phyloP scores from a whole-genome alignment of 2,888 invertebrate genomes.

The Cartodere bifasciata region DNA sequence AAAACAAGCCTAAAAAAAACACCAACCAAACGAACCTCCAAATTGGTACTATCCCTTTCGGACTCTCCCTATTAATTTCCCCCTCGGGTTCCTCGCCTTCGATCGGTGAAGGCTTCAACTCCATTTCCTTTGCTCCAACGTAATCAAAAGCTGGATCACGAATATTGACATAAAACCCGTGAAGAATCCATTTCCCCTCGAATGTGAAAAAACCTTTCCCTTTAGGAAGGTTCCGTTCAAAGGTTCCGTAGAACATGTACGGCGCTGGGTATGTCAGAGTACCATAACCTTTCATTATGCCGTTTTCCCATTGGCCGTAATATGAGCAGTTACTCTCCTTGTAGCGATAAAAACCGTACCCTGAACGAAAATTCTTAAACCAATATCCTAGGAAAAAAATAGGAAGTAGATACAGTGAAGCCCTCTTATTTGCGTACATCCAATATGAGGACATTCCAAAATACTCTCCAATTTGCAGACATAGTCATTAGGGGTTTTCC shows the following conservation, averaged over 20 bases:
- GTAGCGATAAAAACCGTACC: no score
- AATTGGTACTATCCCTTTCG: conserved; percentile 36
- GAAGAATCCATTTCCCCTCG: conserved; percentile 62
- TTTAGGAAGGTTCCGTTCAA: conserved; percentile 54
- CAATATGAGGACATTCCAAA: no score
- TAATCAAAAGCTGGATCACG: conserved; percentile 46
- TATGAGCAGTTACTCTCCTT: no score
- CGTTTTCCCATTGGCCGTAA: conserved; percentile 63
- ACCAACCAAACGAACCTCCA: no score
- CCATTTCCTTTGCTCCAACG: conserved; percentile 33
- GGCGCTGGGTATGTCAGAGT: conserved; percentile 52
- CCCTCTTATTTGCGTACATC: no score
- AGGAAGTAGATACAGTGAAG: no score
- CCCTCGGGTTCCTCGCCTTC: conserved; percentile 32
- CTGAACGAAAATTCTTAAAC: no score
- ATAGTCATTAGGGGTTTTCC: no score
- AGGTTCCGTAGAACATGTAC: conserved; percentile 58
- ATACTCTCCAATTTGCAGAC: no score
- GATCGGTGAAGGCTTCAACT: conserved; percentile 38
- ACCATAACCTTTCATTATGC: conserved; percentile 60
- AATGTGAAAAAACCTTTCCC: conserved; percentile 68
- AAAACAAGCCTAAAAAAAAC: no score
- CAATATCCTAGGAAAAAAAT: no score
- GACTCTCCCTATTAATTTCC: conserved; percentile 22
- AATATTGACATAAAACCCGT: conserved; percentile 53